These are phyloP conservation scores for Lanius collurio DNA, from an alignment of 2,113 vertebrate species.

Conservation along the genomic window DNA sequence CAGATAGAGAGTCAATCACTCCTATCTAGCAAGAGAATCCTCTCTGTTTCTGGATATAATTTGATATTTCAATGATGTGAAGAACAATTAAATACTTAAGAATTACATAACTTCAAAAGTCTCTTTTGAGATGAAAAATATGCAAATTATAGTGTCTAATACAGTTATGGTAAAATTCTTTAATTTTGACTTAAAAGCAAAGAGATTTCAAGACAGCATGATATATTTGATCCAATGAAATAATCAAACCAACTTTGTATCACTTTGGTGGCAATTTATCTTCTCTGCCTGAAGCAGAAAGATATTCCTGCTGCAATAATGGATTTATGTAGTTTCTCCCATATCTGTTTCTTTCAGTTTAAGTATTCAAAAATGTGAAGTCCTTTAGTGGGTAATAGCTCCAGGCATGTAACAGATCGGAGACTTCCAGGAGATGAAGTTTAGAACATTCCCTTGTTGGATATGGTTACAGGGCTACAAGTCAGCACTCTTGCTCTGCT, in stretches of 20 bases:
- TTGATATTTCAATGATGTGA: slow-evolving; percentile 66
- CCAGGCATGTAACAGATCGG: slow-evolving; percentile 26
- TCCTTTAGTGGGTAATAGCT: slow-evolving; percentile 51
- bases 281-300: slow-evolving; percentile 73
- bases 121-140: slow-evolving; percentile 73
- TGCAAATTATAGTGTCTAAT: slow-evolving; percentile 75
- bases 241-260: slow-evolving; percentile 75
- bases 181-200: slow-evolving; percentile 75
- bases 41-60: slow-evolving; percentile 47
- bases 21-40: slow-evolving; percentile 51
- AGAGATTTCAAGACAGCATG: slow-evolving; percentile 70
- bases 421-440: slow-evolving; percentile 33
- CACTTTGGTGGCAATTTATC: slow-evolving; percentile 73
- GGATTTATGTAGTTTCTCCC: slow-evolving; percentile 67
- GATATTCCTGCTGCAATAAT: slow-evolving; percentile 72
- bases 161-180: slow-evolving; percentile 73
- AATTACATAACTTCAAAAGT: slow-evolving; percentile 69
- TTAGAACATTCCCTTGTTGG: slow-evolving; percentile 1
- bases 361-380: slow-evolving; percentile 61
- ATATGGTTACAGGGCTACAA: slow-evolving; percentile 6
- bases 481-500: background rate
- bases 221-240: slow-evolving; percentile 76
- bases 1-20: slow-evolving; percentile 46
- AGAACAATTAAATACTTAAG: slow-evolving; percentile 72
- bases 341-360: slow-evolving; percentile 65